Conservation (phyloP, 1,140 invertebrate genomes). For the Ips nitidus region DNA sequence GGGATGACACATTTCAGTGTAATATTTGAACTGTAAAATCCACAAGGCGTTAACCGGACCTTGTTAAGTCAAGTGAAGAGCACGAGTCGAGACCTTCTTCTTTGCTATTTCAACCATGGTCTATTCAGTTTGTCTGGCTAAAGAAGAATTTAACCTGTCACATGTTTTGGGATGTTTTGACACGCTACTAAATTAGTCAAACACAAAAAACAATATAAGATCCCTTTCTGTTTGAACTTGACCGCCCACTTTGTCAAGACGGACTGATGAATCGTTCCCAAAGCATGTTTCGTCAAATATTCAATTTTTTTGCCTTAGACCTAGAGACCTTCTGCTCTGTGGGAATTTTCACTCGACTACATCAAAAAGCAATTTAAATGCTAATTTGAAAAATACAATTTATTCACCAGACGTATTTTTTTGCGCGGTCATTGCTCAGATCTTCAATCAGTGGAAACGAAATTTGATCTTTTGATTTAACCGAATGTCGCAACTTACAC, state of each 20-base stretch:
- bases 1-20: slow-evolving; percentile 12
- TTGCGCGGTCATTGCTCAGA: background rate
- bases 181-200: too few species aligned
- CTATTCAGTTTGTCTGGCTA: too few species aligned
- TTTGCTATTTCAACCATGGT: background rate
- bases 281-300: background rate
- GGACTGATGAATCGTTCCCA: slow-evolving; percentile 11
- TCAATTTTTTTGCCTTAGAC: slow-evolving; percentile 10
- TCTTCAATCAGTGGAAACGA: background rate
- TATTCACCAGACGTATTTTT: slow-evolving; percentile 2
- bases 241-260: slow-evolving; percentile 23
- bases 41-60: slow-evolving; percentile 6
- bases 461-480: background rate
- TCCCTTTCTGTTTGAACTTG: background rate
- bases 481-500: too few species aligned
- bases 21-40: slow-evolving; percentile 7
- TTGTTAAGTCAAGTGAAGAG: slow-evolving; percentile 4
- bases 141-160: too few species aligned
- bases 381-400: slow-evolving; percentile 17
- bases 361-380: slow-evolving; percentile 31
- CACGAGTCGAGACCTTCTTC: background rate
- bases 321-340: slow-evolving; percentile 19
- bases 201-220: too few species aligned
- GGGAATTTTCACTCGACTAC: slow-evolving; percentile 12
- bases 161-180: too few species aligned